Evolutionary conservation across 2,797 vertebrate species (phyloP).

Genomic region (Numenius phaeopus): DNA sequence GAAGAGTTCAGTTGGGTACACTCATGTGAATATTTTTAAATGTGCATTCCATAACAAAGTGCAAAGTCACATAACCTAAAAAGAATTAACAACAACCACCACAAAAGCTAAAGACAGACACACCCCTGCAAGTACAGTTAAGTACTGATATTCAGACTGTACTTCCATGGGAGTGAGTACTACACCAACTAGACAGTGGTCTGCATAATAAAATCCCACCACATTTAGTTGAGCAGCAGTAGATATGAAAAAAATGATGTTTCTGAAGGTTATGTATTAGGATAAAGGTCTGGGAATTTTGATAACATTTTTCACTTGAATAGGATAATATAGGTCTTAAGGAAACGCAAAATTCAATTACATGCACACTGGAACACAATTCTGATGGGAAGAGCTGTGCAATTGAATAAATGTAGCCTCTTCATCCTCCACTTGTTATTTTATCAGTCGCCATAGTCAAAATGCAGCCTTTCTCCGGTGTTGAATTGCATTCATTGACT

Average conservation of each 20-base stretch:
- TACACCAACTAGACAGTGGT: neutral
- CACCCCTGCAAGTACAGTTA: neutral
- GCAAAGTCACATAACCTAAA: neutral
- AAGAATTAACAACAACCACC: neutral
- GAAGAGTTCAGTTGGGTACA: neutral
- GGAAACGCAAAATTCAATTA: conserved; percentile 21
- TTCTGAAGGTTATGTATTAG: neutral
- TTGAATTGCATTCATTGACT: neutral
- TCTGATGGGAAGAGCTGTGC: neutral
- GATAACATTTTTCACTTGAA: conserved; percentile 17
- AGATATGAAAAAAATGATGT: neutral
- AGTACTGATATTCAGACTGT: neutral
- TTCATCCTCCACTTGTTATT: neutral
- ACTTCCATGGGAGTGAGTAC: neutral
- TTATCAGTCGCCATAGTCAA: neutral
- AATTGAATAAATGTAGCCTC: neutral
- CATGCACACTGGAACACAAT: neutral
- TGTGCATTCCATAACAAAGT: neutral
- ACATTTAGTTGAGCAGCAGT: neutral
- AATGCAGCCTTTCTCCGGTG: neutral
- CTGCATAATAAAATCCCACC: neutral
- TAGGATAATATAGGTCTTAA: neutral
- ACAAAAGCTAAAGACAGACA: neutral
- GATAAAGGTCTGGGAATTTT: conserved; percentile 15
- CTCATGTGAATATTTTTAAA: neutral